A percentile compares a stretch with the other conserved stretches of the same genome.
Conservation (phyloP, 2,888 invertebrate genomes). For the Drosophila planitibia region DNA sequence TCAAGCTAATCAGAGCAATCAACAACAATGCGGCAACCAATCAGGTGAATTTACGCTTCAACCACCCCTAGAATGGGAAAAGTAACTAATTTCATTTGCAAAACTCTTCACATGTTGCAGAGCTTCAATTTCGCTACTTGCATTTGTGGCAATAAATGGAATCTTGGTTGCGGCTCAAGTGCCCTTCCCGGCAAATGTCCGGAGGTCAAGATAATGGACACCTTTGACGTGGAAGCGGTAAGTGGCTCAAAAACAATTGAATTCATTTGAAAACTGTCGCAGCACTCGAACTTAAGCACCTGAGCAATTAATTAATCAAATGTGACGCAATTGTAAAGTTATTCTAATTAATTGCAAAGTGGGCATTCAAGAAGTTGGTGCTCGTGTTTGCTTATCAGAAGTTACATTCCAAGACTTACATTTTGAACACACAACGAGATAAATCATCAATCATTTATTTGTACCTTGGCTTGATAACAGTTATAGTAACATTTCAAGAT, state of each 20-base stretch:
- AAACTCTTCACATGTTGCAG: slow-evolving; percentile 28
- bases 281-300: slow-evolving; percentile 21
- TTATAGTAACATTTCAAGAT: neutral
- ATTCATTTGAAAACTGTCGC: neutral
- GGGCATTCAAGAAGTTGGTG: slow-evolving; percentile 18
- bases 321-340: slow-evolving; percentile 22
- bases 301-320: slow-evolving; percentile 24
- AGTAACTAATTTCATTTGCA: neutral
- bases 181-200: slow-evolving; percentile 89
- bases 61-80: neutral
- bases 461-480: neutral
- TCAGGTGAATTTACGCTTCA: slow-evolving; percentile 19
- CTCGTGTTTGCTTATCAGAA: slow-evolving; percentile 1
- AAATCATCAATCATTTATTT: slow-evolving; percentile 3
- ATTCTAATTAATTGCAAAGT: slow-evolving; percentile 41
- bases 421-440: neutral
- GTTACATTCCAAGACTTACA: neutral
- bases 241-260: slow-evolving; percentile 39
- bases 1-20: neutral
- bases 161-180: slow-evolving; percentile 86
- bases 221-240: slow-evolving; percentile 87
- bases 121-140: slow-evolving; percentile 43
- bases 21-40: slow-evolving; percentile 26
- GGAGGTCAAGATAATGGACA: slow-evolving; percentile 87
- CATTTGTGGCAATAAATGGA: slow-evolving; percentile 45